Conservation (phyloP, 2,888 invertebrate species). For the Xylota segnis region DNA sequence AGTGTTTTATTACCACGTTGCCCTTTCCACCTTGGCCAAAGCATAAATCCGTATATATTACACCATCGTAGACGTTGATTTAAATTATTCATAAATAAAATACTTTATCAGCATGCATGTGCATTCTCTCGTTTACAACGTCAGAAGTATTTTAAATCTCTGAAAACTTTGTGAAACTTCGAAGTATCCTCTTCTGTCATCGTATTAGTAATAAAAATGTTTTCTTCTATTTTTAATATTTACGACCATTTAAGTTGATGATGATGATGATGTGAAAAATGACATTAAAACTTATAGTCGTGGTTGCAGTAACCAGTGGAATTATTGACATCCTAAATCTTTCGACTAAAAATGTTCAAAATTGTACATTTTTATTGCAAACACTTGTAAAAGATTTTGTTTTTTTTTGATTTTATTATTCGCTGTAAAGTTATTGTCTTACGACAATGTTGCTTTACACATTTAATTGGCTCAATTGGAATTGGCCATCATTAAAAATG, state of each 20-base stretch:
- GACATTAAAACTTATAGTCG: slow-evolving; percentile 64
- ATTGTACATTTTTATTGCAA: slow-evolving; percentile 48
- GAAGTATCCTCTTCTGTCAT: slow-evolving; percentile 39
- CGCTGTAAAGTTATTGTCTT: slow-evolving; percentile 22
- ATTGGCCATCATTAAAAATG: slow-evolving; percentile 38
- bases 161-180: slow-evolving; percentile 9
- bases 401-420: slow-evolving; percentile 34
- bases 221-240: slow-evolving; percentile 71
- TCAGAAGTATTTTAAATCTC: slow-evolving; percentile 9
- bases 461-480: slow-evolving; percentile 37
- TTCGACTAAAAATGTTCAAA: slow-evolving; percentile 32
- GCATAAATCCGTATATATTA: neutral
- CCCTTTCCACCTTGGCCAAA: neutral
- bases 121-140: slow-evolving; percentile 13
- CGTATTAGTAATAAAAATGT: slow-evolving; percentile 43
- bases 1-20: neutral
- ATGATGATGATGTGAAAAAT: slow-evolving; percentile 70
- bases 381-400: slow-evolving; percentile 67
- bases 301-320: slow-evolving; percentile 55
- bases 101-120: neutral
- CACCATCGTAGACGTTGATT: slow-evolving; percentile 9
- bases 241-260: slow-evolving; percentile 72
- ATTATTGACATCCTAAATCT: slow-evolving; percentile 65
- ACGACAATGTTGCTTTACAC: slow-evolving; percentile 53
- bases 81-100: slow-evolving; percentile 28